Evolutionary conservation across 2,113 vertebrate genomes (phyloP).

Genomic region (Cynopterus brachyotis): DNA sequence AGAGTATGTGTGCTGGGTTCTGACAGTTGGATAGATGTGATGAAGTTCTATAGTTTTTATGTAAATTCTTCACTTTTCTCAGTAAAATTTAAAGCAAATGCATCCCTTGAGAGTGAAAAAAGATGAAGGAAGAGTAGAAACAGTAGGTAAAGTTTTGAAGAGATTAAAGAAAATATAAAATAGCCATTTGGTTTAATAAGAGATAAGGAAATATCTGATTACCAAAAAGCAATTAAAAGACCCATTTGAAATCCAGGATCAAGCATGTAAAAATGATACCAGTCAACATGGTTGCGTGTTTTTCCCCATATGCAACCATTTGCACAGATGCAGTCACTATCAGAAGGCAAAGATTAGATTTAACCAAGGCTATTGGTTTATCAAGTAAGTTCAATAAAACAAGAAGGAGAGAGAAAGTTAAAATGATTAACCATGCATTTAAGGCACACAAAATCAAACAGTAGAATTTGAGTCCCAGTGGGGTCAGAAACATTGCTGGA

Average conservation of each 20-base stretch:
- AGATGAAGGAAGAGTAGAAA: not conserved
- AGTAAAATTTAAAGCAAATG: constrained; percentile 18
- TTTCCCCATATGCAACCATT: not conserved
- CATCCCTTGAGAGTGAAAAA: not conserved
- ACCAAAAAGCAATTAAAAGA: not conserved
- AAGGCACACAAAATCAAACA: not conserved
- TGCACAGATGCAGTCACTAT: not conserved
- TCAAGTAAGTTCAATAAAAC: not conserved
- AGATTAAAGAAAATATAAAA: constrained; percentile 5
- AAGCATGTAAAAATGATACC: not conserved
- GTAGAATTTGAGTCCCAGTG: too few relatives aligned
- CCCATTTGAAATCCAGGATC: not conserved
- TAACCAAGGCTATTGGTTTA: not conserved
- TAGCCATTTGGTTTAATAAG: not conserved
- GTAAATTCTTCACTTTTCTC: not conserved
- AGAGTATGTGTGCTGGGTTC: not conserved
- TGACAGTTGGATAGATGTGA: too few relatives aligned
- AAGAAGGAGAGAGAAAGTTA: not conserved
- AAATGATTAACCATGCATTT: not conserved
- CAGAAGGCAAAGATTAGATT: not conserved
- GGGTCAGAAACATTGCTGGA: not conserved
- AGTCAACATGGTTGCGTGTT: not conserved
- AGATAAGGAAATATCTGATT: not conserved
- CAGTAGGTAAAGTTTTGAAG: not conserved
- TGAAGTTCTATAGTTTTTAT: not conserved